Percentiles rank a stretch among this genome's conserved stretches.
Conservation (phyloP, 2,888 invertebrate species). For the Notodonta ziczac region DNA sequence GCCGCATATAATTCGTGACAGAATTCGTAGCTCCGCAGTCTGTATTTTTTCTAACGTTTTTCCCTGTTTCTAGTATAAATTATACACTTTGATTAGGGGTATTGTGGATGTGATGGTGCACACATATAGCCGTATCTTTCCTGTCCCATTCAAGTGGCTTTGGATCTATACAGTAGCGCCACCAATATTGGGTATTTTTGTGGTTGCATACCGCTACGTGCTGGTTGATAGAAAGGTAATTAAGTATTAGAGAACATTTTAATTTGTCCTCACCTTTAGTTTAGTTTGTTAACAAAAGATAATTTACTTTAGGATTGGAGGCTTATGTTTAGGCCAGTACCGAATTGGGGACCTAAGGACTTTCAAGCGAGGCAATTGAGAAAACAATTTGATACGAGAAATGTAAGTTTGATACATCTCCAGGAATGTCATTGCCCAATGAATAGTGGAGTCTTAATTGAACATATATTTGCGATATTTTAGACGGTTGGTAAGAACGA, state of each 20-base stretch:
- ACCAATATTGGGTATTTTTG: not conserved
- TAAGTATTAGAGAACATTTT: not conserved
- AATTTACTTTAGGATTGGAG: not conserved
- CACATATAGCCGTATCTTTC: not conserved
- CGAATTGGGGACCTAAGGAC: slow-evolving; percentile 5
- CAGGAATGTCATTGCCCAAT: too few relatives aligned
- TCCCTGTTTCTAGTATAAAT: not conserved
- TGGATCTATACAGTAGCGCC: not conserved
- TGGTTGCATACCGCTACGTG: not conserved
- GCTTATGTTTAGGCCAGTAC: not conserved
- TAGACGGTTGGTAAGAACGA: too few relatives aligned
- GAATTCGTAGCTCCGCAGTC: not conserved
- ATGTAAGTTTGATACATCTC: not conserved
- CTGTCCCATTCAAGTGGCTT: not conserved
- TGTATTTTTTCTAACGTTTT: too few relatives aligned
- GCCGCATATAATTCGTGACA: too few relatives aligned
- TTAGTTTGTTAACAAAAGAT: not conserved
- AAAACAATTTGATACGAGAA: slow-evolving; percentile 4
- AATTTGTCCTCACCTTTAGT: not conserved
- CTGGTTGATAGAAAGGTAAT: not conserved
- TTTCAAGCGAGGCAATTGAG: not conserved
- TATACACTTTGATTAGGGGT: not conserved
- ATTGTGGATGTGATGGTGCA: not conserved
- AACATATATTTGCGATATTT: too few relatives aligned
- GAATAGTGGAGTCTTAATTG: too few relatives aligned